Percentiles rank a stretch among this genome's conserved stretches.
These are phyloP conservation scores for Drosophila meridiana DNA, from an alignment of 2,888 invertebrate genomes.

Conservation along the genomic window DNA sequence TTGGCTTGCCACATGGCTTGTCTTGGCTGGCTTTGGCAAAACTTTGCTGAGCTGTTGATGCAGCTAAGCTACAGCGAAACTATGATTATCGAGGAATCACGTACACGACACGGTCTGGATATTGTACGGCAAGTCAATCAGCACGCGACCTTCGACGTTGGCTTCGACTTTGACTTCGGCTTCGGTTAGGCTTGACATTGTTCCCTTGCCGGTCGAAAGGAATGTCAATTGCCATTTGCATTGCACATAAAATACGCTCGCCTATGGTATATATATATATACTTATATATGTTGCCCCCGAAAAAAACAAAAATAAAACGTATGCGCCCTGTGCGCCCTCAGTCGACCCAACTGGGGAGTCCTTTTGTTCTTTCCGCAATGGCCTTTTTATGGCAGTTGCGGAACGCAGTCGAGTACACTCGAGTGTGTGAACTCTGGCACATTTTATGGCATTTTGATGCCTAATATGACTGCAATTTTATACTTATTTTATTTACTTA, in stretches of 20 bases:
- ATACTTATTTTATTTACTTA: slow-evolving; percentile 76
- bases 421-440: slow-evolving; percentile 67
- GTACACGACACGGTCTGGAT: slow-evolving; percentile 63
- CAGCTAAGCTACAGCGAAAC: slow-evolving; percentile 55
- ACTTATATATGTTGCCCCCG: slow-evolving; percentile 5
- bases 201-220: slow-evolving; percentile 47
- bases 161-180: slow-evolving; percentile 69
- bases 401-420: slow-evolving; percentile 62
- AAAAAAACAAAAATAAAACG: slow-evolving; percentile 16
- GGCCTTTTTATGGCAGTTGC: slow-evolving; percentile 51
- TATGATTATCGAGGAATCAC: slow-evolving; percentile 80
- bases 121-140: slow-evolving; percentile 64
- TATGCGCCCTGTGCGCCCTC: slow-evolving; percentile 19
- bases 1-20: slow-evolving; percentile 8
- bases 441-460: slow-evolving; percentile 77
- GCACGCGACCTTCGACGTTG: slow-evolving; percentile 64
- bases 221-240: slow-evolving; percentile 81
- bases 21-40: slow-evolving; percentile 23
- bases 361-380: slow-evolving; percentile 30
- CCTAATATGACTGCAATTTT: slow-evolving; percentile 74
- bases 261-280: slow-evolving; percentile 1
- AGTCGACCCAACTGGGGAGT: slow-evolving; percentile 14
- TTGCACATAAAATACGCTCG: slow-evolving; percentile 42
- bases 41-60: slow-evolving; percentile 49
- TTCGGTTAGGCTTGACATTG: slow-evolving; percentile 74